Evolutionary conservation across 2,797 vertebrate species (phyloP), one percentile per base, ranked within the genome.

Genomic region (Borostomias antarcticus): DNA sequence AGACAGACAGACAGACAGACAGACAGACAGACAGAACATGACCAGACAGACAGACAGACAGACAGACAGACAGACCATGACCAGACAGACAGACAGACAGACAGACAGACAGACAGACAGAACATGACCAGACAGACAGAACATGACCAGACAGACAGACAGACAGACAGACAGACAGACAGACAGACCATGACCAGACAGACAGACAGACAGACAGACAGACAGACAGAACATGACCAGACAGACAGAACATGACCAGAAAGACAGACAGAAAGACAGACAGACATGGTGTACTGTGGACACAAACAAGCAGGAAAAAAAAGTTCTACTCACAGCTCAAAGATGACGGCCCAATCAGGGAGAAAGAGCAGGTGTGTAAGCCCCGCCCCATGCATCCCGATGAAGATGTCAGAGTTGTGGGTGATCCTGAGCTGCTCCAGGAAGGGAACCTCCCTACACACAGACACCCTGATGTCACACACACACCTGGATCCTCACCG

Each of bases 281-380:
- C 70, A 70, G 59, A 67, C 57, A 33, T 40, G 10, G 10, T 21
- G 43, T 4, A 53, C 50, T 1, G n/a, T 7, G 1, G 47, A 53
- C 13, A 43, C 32, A 54, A 32, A 64, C 50, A 43, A 9, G 50
- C n/a, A 54, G 4, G 32, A 32, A 35, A 26, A 6, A 21, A 28
- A 37, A 52, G 53, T 62, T 62, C 76, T 74, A 93, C 96, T 90
- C 87, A 99, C 98, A 99, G 90, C 83, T 99, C 98, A 75, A 99
- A 98, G 40, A 98, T 89, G 68, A 96, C 94, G 66, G 96, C 96
- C 97, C 98, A 99, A 91, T 99, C 96, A 0, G 97, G 96, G 21
- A 99, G 93, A 78, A 99, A 99, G 65, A 99, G 95, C 72, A 99
- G 89, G 80, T 99, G 98, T 5, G 96, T 98, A 67, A 99, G 96